Evolutionary conservation across 2,797 vertebrate genomes (phyloP).

Genomic region (Eutrigla gurnardus): DNA sequence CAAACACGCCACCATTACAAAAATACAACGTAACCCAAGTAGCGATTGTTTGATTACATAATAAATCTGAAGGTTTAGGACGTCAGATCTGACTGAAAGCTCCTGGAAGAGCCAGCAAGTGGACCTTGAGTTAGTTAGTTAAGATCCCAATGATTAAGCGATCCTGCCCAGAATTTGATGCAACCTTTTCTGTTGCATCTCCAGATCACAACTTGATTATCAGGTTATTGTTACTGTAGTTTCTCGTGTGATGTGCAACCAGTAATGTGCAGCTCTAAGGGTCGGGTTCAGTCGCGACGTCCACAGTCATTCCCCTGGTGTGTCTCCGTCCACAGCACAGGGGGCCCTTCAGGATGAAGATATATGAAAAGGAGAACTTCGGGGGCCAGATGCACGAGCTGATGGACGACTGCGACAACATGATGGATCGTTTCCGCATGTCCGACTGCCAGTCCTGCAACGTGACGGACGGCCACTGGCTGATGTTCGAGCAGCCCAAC

Average conservation of each 20-base stretch:
- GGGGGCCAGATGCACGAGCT: constrained; percentile 76
- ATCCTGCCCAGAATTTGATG: background rate
- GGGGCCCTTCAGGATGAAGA: constrained; percentile 74
- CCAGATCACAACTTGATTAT: background rate
- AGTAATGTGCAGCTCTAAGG: background rate
- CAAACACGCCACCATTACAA: too few relatives aligned
- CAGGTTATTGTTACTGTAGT: background rate
- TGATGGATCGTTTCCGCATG: constrained; percentile 68
- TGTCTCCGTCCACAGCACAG: constrained; percentile 49
- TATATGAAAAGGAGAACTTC: constrained; percentile 77
- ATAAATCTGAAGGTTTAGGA: background rate
- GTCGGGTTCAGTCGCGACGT: background rate
- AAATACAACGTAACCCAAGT: background rate
- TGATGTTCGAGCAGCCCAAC: constrained; percentile 75
- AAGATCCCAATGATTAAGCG: too few relatives aligned
- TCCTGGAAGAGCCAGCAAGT: background rate
- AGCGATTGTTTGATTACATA: background rate
- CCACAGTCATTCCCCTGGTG: background rate
- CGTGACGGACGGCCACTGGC: constrained; percentile 78
- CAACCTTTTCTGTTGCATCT: background rate
- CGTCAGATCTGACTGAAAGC: background rate
- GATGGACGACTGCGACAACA: constrained; percentile 72
- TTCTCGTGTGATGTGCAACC: background rate
- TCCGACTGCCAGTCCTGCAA: constrained; percentile 76
- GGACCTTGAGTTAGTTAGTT: background rate